Conservation (phyloP, 2,888 invertebrate species). For the Temnothorax unifasciatus region DNA sequence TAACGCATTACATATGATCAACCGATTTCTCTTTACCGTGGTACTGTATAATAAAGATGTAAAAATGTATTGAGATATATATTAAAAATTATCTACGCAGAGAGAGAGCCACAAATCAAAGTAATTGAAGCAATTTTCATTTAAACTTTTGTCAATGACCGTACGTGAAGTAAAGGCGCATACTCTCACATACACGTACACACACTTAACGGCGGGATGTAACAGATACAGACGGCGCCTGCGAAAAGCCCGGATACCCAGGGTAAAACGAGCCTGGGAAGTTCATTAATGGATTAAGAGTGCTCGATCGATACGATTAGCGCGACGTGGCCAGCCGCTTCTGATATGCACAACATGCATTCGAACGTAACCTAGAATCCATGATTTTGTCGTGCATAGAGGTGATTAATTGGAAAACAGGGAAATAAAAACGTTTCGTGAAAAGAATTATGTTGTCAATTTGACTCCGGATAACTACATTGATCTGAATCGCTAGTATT, state of each 20-base stretch:
- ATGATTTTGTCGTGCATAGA: slow-evolving; percentile 63
- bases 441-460: slow-evolving; percentile 55
- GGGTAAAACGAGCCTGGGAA: slow-evolving; percentile 78
- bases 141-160: slow-evolving; percentile 63
- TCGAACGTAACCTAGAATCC: slow-evolving; percentile 71
- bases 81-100: not conserved
- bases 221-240: slow-evolving; percentile 67
- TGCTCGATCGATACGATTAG: slow-evolving; percentile 81
- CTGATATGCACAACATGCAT: slow-evolving; percentile 66
- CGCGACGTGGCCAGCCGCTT: slow-evolving; percentile 68
- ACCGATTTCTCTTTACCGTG: not conserved
- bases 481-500: slow-evolving; percentile 20
- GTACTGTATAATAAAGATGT: not conserved
- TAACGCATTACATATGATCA: not conserved
- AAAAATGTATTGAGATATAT: not conserved
- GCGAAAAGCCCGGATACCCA: slow-evolving; percentile 74
- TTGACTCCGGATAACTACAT: slow-evolving; percentile 23
- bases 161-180: slow-evolving; percentile 54
- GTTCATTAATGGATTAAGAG: slow-evolving; percentile 84
- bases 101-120: not conserved
- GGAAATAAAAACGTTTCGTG: slow-evolving; percentile 33
- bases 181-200: slow-evolving; percentile 31
- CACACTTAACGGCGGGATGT: slow-evolving; percentile 63
- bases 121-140: slow-evolving; percentile 18
- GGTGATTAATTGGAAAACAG: slow-evolving; percentile 55